Evolutionary conservation across 2,888 invertebrate species (phyloP).

Genomic region (Euclidia mi): DNA sequence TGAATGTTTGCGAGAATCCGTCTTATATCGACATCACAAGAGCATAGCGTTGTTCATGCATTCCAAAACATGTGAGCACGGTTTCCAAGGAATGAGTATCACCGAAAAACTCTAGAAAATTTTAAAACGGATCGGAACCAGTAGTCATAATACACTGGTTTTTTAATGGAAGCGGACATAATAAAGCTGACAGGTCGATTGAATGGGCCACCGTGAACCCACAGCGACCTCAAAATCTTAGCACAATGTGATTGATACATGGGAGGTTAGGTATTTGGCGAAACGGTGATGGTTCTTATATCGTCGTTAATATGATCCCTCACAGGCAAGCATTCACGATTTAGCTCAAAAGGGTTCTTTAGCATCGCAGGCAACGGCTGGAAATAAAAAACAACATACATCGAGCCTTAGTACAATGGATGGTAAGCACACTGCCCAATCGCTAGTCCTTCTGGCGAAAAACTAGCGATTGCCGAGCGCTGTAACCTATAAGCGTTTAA

Average conservation of each 20-base stretch:
- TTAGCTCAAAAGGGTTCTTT: conserved; percentile 90
- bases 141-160: conserved; percentile 85
- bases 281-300: conserved; percentile 87
- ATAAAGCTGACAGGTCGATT: conserved; percentile 76
- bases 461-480: conserved; percentile 75
- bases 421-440: conserved; percentile 78
- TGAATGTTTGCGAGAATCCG: conserved; percentile 81
- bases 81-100: conserved; percentile 86
- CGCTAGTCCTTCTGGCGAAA: conserved; percentile 71
- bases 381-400: conserved; percentile 90
- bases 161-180: conserved; percentile 83
- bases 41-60: conserved; percentile 83
- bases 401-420: conserved; percentile 88
- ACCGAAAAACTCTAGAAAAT: conserved; percentile 47
- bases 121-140: conserved; percentile 66
- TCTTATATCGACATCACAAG: conserved; percentile 76
- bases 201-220: conserved; percentile 55
- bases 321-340: conserved; percentile 90
- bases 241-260: conserved; percentile 86
- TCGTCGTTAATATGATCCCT: conserved; percentile 90
- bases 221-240: conserved; percentile 77
- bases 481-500: conserved; percentile 84
- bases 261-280: conserved; percentile 86
- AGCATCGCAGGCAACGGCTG: conserved; percentile 90
- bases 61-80: conserved; percentile 78